Base-by-base conservation (phyloP, 2,888 invertebrate species). In the Eilema caniola region DNA sequence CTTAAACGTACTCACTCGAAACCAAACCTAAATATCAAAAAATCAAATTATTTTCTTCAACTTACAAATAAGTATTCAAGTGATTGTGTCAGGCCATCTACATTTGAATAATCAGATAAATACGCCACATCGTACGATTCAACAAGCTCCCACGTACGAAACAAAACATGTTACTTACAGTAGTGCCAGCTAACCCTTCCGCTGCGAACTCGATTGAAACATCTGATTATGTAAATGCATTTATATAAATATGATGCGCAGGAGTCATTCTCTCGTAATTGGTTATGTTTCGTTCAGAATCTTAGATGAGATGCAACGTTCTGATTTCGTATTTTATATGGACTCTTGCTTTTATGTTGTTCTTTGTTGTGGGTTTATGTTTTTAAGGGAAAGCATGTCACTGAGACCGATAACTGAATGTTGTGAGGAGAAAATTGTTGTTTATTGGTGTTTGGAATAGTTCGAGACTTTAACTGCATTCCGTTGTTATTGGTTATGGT, bases 191-290 rank as follows among this genome's bases (percentile, higher is more conserved):
- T 64, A 82, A 77, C 73, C 78, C 80, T 72, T 60, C 74, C 69
- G 67, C 67, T 47, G 56, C 73, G 33, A 37, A 59, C 56, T 23
- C 65, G 76, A 83, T 79, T 79, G 73, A 81, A 74, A 83, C 77
- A 81, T 78, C 72, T 68, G 77, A 83, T 81, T 81, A 81, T 81
- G 75, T 75, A 77, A 83, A 83, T 66, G 33, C 56, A 56, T 67
- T 31, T 59, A 61, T 67, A 75, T 67, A 70, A 61, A 68, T 65
- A 77, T 78, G 70, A 73, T 84, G 83, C 82, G 85, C 81, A 82
- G 75, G 83, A 83, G 78, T 79, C 57, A 67, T 57, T 41, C 59
- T 67, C 71, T 74, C 70, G 73, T 79, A 84, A 84, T 83, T 81
- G 82, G 69, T 69, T 33, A 74, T n/a, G n/a, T n/a, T 83, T 80